These are phyloP conservation scores for Drosophila pruinosa DNA, from an alignment of 1,140 invertebrate genomes.

Conservation along the genomic window DNA sequence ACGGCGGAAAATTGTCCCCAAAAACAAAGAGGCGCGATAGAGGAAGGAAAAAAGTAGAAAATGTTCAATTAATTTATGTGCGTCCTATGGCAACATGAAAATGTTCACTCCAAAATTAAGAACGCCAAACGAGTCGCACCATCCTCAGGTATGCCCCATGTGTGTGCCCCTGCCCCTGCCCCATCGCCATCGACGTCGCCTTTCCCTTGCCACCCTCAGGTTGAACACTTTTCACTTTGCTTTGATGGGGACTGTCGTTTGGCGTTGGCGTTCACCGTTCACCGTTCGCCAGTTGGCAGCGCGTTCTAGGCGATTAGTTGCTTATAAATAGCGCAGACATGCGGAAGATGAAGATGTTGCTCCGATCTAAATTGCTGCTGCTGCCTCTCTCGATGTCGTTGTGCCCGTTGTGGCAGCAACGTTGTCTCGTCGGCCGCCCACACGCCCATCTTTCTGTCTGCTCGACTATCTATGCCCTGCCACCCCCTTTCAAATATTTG, in stretches of 20 bases:
- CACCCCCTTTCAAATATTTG: constrained; percentile 52
- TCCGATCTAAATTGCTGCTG: neutral
- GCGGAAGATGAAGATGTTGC: constrained; percentile 53
- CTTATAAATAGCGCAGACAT: constrained; percentile 74
- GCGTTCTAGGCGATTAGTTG: constrained; percentile 74
- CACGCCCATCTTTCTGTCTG: constrained; percentile 8
- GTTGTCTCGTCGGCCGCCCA: constrained; percentile 23
- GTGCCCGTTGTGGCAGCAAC: constrained; percentile 8
- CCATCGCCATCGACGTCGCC: neutral
- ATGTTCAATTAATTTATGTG: constrained; percentile 72
- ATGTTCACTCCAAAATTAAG: constrained; percentile 25
- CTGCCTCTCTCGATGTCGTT: constrained; percentile 3
- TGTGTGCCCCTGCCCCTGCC: neutral
- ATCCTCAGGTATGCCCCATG: neutral
- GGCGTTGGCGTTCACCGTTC: constrained; percentile 18
- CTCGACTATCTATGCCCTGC: neutral
- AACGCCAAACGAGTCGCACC: too few species aligned
- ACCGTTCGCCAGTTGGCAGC: constrained; percentile 31
- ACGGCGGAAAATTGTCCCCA: constrained; percentile 2
- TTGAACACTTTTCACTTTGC: constrained; percentile 4
- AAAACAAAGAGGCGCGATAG: neutral
- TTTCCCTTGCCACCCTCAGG: neutral
- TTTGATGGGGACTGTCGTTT: constrained; percentile 11
- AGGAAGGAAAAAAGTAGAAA: neutral
- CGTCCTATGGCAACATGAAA: constrained; percentile 62